Percentiles rank a stretch among this genome's conserved stretches.
Conservation (phyloP, 2,888 invertebrate species). For the Epistrophe eligans region DNA sequence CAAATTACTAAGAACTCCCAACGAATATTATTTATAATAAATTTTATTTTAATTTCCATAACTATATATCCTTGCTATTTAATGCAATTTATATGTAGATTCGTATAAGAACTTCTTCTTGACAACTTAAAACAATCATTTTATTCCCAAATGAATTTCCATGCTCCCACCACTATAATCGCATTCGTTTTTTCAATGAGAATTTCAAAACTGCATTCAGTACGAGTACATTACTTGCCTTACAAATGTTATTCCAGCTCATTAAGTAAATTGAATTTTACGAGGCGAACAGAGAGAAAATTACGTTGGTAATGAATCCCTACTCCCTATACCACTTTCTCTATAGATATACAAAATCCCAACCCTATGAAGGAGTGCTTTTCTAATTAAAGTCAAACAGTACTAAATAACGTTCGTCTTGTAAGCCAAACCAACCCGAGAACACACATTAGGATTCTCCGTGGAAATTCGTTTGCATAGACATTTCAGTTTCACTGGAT, state of each 20-base stretch:
- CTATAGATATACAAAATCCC: background rate
- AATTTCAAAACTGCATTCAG: slow-evolving; percentile 19
- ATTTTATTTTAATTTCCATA: no score
- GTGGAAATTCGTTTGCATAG: slow-evolving; percentile 1
- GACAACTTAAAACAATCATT: background rate
- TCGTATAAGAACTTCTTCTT: background rate
- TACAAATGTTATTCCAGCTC: slow-evolving; percentile 38
- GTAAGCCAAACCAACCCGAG: slow-evolving; percentile 2
- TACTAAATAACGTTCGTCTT: slow-evolving; percentile 6
- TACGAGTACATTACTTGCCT: background rate
- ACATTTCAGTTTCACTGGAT: slow-evolving; percentile 13
- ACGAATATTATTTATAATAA: no score
- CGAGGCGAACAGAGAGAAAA: background rate
- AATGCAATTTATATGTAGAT: background rate
- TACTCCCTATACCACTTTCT: background rate
- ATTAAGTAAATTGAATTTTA: slow-evolving; percentile 51
- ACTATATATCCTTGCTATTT: no score
- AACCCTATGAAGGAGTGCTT: slow-evolving; percentile 19
- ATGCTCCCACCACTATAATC: background rate
- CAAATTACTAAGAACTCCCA: no score
- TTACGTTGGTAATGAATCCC: slow-evolving; percentile 19
- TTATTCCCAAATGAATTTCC: background rate
- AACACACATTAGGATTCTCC: slow-evolving; percentile 19
- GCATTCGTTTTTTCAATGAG: background rate
- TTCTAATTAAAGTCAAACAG: slow-evolving; percentile 52